These are phyloP conservation scores for Gymnocephalus cernua DNA, from an alignment of 2,113 vertebrate genomes.

Conservation along the genomic window DNA sequence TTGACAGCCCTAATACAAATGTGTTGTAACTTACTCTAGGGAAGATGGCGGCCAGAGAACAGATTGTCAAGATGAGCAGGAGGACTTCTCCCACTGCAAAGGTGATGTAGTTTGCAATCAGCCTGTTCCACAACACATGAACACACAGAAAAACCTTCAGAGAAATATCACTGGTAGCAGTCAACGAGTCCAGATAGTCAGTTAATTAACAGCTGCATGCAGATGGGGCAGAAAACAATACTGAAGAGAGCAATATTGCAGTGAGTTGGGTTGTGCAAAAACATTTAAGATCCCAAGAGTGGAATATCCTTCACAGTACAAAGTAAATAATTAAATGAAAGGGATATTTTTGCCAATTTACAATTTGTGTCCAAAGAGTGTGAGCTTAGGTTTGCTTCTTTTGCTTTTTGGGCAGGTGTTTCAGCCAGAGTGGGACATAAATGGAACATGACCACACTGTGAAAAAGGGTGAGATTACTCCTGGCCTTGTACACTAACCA, in stretches of 20 bases:
- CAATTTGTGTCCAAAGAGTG: neutral
- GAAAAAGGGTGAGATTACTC: neutral
- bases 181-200: neutral
- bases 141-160: slow-evolving; percentile 2
- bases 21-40: slow-evolving; percentile 88
- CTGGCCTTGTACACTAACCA: slow-evolving; percentile 78
- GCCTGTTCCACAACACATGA: slow-evolving; percentile 77
- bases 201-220: neutral
- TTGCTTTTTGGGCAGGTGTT: neutral
- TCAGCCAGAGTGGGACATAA: neutral
- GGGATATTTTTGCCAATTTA: neutral
- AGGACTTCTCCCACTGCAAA: slow-evolving; percentile 91
- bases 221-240: neutral
- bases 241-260: neutral
- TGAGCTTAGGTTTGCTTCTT: neutral
- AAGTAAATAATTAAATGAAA: neutral
- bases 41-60: slow-evolving; percentile 95
- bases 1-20: neutral
- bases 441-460: neutral
- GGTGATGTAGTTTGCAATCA: slow-evolving; percentile 94
- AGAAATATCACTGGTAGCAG: neutral
- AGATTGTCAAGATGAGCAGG: slow-evolving; percentile 91
- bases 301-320: neutral
- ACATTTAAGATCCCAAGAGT: neutral
- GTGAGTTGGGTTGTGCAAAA: neutral